Conservation (phyloP, 1,140 invertebrate species). For the Bombus consobrinus region DNA sequence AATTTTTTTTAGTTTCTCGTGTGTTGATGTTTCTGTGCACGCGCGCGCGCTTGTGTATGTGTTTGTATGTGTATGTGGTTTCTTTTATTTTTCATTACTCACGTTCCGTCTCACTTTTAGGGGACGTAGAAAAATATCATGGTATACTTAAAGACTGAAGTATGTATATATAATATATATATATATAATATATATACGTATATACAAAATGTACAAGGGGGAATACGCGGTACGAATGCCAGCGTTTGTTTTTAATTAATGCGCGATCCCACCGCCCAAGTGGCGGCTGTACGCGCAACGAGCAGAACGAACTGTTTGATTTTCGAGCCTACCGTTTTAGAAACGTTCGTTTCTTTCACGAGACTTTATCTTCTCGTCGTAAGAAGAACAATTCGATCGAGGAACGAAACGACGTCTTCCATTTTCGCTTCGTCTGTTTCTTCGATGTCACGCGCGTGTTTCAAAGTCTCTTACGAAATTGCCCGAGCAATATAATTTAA, state of each 20-base stretch:
- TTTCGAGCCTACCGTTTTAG: background rate
- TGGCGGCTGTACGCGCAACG: constrained; percentile 6
- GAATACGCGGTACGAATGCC: constrained; percentile 25
- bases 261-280: constrained; percentile 20
- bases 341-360: background rate
- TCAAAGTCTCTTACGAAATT: background rate
- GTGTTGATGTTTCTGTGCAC: background rate
- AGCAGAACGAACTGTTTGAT: constrained; percentile 41
- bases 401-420: background rate
- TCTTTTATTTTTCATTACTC: constrained; percentile 9
- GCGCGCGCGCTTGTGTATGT: no score
- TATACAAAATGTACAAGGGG: constrained; percentile 65
- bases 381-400: background rate
- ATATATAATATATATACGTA: constrained; percentile 44
- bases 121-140: constrained; percentile 82
- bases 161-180: constrained; percentile 43
- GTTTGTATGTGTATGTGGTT: no score
- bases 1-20: background rate
- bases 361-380: no score
- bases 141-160: constrained; percentile 70
- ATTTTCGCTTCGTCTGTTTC: background rate
- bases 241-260: constrained; percentile 47
- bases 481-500: background rate
- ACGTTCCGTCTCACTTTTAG: constrained; percentile 47
- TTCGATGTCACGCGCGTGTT: background rate